These are phyloP conservation scores for Alloscopus bannaensis DNA, from an alignment of 2,888 invertebrate genomes.

Conservation along the genomic window DNA sequence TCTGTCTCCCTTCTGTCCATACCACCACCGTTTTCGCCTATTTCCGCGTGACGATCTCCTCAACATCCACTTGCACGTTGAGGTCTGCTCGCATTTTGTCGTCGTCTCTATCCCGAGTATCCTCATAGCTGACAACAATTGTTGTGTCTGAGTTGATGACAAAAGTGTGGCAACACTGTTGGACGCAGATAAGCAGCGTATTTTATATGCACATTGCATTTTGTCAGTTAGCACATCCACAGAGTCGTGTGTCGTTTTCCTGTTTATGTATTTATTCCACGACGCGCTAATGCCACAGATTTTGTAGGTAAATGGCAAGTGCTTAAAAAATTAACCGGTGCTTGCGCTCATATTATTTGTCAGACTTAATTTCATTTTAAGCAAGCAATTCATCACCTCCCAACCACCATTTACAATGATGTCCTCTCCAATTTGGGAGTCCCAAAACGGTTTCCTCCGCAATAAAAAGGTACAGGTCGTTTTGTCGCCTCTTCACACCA, in stretches of 20 bases:
- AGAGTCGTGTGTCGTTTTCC: neutral
- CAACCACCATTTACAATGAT: constrained; percentile 19
- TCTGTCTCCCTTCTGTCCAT: constrained; percentile 56
- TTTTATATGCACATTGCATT: too few relatives aligned
- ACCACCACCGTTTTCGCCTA: too few relatives aligned
- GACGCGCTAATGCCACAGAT: neutral
- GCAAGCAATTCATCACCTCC: constrained; percentile 21
- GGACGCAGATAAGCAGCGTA: too few relatives aligned
- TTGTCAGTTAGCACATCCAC: neutral
- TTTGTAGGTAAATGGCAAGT: neutral
- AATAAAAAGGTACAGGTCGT: neutral
- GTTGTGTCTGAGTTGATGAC: too few relatives aligned
- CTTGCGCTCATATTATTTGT: constrained; percentile 8
- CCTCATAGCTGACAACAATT: neutral
- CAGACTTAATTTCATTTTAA: constrained; percentile 23
- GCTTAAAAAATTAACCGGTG: neutral
- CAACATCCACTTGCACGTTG: too few relatives aligned
- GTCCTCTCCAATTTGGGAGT: constrained; percentile 11
- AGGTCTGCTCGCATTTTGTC: neutral
- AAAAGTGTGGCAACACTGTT: too few relatives aligned
- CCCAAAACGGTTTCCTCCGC: neutral
- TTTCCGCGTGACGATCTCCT: constrained; percentile 54
- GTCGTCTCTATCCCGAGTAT: neutral
- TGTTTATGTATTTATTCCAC: constrained; percentile 17
- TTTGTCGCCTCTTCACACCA: too few relatives aligned